Percentiles rank a stretch among this genome's conserved stretches.
Evolutionary conservation across 2,113 vertebrate species (phyloP).

Genomic region (Chaetura pelagica): DNA sequence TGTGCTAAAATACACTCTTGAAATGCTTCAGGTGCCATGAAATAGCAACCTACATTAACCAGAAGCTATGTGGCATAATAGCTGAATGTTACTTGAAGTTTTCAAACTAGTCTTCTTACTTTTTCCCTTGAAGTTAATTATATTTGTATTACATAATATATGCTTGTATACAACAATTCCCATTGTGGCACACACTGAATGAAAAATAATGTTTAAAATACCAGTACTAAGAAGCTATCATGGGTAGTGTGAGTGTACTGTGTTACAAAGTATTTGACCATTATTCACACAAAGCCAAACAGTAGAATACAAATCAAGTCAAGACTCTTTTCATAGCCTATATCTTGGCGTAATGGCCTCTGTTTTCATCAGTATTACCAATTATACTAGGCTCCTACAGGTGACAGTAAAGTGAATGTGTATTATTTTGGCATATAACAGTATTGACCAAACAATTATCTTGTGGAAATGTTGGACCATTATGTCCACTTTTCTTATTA

Average conservation of each 20-base stretch:
- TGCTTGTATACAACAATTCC: background rate
- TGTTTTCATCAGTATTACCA: slow-evolving; percentile 38
- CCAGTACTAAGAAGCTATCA: background rate
- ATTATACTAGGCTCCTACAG: background rate
- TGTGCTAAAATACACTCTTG: background rate
- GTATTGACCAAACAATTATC: slow-evolving; percentile 55
- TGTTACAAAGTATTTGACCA: background rate
- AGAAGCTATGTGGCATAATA: background rate
- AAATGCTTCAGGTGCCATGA: background rate
- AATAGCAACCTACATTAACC: background rate
- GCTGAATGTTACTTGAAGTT: background rate
- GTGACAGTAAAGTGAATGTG: slow-evolving; percentile 2
- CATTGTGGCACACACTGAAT: background rate
- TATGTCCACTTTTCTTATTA: background rate
- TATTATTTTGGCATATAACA: slow-evolving; percentile 31
- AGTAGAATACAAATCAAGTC: background rate
- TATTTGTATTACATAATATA: background rate
- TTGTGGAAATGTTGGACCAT: slow-evolving; percentile 23
- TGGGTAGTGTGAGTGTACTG: background rate
- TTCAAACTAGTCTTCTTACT: background rate
- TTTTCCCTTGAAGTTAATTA: background rate
- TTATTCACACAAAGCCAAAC: background rate
- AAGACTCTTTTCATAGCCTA: background rate
- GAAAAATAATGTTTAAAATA: background rate
- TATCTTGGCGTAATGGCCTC: background rate